Percentiles rank a stretch among this genome's conserved stretches.
phyloP scores from a whole-genome alignment of 1,140 invertebrate genomes.

The Bombus affinis region DNA sequence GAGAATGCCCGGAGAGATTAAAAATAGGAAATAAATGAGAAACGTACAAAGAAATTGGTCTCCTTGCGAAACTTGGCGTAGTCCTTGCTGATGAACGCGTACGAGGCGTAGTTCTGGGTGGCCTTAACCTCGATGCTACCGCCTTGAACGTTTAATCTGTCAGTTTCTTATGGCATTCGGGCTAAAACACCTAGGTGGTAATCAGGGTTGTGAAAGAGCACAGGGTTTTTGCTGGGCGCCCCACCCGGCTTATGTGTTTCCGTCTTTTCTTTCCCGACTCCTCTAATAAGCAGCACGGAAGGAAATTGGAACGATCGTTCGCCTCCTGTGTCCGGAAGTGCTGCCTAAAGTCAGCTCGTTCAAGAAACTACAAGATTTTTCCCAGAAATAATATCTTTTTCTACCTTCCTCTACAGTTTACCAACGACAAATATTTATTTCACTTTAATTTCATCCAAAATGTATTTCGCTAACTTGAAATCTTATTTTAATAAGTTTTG shows the following conservation, averaged over 20 bases:
- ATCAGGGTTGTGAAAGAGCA: slow-evolving; percentile 52
- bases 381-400: neutral
- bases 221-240: slow-evolving; percentile 34
- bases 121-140: slow-evolving; percentile 83
- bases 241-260: slow-evolving; percentile 54
- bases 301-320: slow-evolving; percentile 10
- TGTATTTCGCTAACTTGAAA: neutral
- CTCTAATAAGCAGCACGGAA: neutral
- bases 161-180: slow-evolving; percentile 57
- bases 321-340: neutral
- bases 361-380: neutral
- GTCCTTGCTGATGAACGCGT: slow-evolving; percentile 83
- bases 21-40: neutral
- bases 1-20: neutral
- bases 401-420: neutral
- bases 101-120: slow-evolving; percentile 82
- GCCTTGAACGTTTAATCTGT: slow-evolving; percentile 76
- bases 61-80: slow-evolving; percentile 84
- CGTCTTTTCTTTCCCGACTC: neutral
- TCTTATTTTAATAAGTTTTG: neutral
- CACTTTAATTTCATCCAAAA: neutral
- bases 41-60: slow-evolving; percentile 77
- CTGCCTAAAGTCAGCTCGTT: neutral
- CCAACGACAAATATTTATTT: neutral
- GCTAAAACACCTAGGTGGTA: slow-evolving; percentile 57